Evolutionary conservation across 2,888 invertebrate genomes (phyloP), one percentile per base, ranked within the genome.

Genomic region (Zaprionus lineosus): DNA sequence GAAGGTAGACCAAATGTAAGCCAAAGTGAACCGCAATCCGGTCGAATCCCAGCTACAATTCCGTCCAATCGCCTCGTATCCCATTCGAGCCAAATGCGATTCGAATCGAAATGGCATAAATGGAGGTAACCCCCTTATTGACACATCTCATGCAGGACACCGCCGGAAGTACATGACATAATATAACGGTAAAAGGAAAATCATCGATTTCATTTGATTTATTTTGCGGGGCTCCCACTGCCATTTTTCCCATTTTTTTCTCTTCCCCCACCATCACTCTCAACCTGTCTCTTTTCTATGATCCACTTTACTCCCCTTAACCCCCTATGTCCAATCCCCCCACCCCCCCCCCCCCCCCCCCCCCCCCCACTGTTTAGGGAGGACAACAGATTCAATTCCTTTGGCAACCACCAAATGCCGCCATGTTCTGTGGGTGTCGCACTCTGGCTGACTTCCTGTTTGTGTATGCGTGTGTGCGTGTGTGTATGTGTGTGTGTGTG

Each of bases 171-270:
- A 67, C 83, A 82, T 82, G 78, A 84, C 85, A 78, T 84, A 78
- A 78, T 78, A 77, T 74, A 84, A 71, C 74, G 83, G 83, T 84
- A 84, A 84, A 84, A 82, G 78, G 78, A 84, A 78, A 78, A 78
- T 84, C 78, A 78, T 78, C 85, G 78, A 82, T 84, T 78, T 78
- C 71, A 78, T 82, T 78, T 84, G 85, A 84, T 84, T 78, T 82
- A 84, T 78, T 74, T 74, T 59, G 65, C 40, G 59, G 39, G n/a
- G 55, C 26, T 31, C 44, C 57, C 43, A 34, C 36, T 47, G 46
- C 31, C 41, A 31, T 52, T 48, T 65, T 47, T 51, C 39, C 24
- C 8, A 15, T 14, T 8, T 24, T 24, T 3, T 24, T 24, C 24
- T n/a, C n/a, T n/a, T n/a, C n/a, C n/a, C n/a, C n/a, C n/a, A n/a